These are phyloP conservation scores for Achatina immaculata DNA, from an alignment of 1,140 invertebrate genomes.

Conservation along the genomic window DNA sequence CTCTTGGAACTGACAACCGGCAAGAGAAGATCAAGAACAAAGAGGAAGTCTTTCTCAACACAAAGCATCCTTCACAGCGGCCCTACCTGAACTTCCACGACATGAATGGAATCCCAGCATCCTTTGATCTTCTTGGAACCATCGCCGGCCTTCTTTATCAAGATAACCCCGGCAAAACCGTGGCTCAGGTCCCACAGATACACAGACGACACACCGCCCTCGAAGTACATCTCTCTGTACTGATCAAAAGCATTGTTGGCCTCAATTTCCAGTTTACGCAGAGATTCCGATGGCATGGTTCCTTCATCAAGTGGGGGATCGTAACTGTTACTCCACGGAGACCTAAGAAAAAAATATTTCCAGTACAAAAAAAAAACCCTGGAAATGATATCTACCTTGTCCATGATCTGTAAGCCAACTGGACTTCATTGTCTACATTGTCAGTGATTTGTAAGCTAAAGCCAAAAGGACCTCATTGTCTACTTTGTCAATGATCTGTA, in stretches of 20 bases:
- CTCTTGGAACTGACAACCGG: too few relatives aligned
- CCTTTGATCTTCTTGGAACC: constrained; percentile 97
- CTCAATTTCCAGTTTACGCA: constrained; percentile 96
- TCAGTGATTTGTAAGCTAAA: too few relatives aligned
- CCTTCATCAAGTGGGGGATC: constrained; percentile 98
- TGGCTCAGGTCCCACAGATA: constrained; percentile 99
- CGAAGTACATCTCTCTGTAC: constrained; percentile 99
- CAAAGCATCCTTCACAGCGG: too few relatives aligned
- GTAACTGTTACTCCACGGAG: constrained; percentile 99
- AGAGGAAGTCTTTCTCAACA: too few relatives aligned
- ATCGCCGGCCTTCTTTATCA: constrained; percentile 99
- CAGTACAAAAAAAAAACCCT: too few relatives aligned
- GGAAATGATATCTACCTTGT: too few relatives aligned
- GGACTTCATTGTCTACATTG: too few relatives aligned
- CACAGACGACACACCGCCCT: constrained; percentile 98
- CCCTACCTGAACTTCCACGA: constrained; percentile 90
- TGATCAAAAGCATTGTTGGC: constrained; percentile 98
- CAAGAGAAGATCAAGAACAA: too few relatives aligned
- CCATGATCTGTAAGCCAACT: too few relatives aligned
- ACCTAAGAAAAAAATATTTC: constrained; percentile 78
- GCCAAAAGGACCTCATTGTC: too few relatives aligned
- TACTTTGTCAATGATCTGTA: too few relatives aligned
- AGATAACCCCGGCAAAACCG: constrained; percentile 98
- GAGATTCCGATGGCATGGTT: constrained; percentile 95
- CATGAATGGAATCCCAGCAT: constrained; percentile 99